Percentiles rank a stretch among this genome's conserved stretches.
phyloP scores from a whole-genome alignment of 2,888 invertebrate genomes.

The Lasioglossum villosulum region DNA sequence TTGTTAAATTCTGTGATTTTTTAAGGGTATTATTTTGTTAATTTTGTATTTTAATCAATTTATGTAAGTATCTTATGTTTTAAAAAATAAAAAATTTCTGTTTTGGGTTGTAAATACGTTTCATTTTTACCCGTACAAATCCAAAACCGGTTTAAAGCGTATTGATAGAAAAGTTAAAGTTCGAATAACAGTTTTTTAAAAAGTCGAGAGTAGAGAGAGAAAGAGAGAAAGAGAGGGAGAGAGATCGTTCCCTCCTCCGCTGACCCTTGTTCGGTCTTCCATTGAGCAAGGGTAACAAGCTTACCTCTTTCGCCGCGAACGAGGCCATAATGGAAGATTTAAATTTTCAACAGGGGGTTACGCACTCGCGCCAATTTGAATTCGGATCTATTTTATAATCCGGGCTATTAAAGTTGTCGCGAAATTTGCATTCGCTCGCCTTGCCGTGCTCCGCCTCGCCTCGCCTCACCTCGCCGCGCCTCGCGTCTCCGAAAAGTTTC shows the following conservation, averaged over 20 bases:
- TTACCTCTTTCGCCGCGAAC: slow-evolving; percentile 46
- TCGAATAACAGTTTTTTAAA: too few relatives aligned
- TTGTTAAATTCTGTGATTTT: too few relatives aligned
- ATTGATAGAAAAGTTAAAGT: too few relatives aligned
- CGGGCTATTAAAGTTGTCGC: slow-evolving; percentile 68
- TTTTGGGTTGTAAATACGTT: too few relatives aligned
- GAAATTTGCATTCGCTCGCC: slow-evolving; percentile 58
- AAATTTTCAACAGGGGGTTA: slow-evolving; percentile 62
- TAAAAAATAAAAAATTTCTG: too few relatives aligned
- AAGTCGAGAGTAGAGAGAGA: too few relatives aligned
- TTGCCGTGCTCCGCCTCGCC: slow-evolving; percentile 26
- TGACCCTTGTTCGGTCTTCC: slow-evolving; percentile 17
- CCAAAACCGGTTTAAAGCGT: too few relatives aligned
- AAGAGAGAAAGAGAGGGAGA: background rate
- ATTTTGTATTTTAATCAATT: too few relatives aligned
- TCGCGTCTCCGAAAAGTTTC: slow-evolving; percentile 55
- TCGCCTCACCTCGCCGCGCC: slow-evolving; percentile 31
- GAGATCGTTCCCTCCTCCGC: background rate
- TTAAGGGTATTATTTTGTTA: too few relatives aligned
- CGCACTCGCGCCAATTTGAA: slow-evolving; percentile 60
- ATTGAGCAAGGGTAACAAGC: slow-evolving; percentile 51
- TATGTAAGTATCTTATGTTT: too few relatives aligned
- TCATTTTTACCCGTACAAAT: too few relatives aligned
- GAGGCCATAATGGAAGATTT: slow-evolving; percentile 67
- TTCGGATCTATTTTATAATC: slow-evolving; percentile 71